These are phyloP conservation scores for Drosophila fulvimacula DNA, from an alignment of 2,888 invertebrate genomes.

Conservation along the genomic window DNA sequence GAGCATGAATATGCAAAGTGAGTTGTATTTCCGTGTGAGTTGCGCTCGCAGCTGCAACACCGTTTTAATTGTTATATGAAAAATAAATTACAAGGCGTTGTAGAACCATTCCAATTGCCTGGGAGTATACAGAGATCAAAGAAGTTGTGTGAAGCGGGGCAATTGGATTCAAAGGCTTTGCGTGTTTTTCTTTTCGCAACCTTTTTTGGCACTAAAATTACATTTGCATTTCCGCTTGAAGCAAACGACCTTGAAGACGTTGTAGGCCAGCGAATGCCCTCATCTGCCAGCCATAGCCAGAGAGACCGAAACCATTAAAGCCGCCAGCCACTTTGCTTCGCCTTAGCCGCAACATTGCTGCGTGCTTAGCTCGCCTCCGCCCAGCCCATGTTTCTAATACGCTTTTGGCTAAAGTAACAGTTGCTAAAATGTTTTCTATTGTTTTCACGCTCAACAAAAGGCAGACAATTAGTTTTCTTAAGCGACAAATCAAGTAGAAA, in stretches of 20 bases:
- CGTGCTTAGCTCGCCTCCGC: constrained; percentile 17
- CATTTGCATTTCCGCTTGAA: constrained; percentile 48
- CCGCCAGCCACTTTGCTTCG: constrained; percentile 50
- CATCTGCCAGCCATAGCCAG: constrained; percentile 26
- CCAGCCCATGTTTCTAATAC: constrained; percentile 64
- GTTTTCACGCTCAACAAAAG: constrained; percentile 81
- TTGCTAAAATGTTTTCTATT: constrained; percentile 79
- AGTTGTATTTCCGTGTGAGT: constrained; percentile 1
- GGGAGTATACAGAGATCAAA: background rate
- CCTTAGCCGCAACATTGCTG: constrained; percentile 56
- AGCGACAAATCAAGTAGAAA: constrained; percentile 81
- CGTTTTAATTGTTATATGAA: constrained; percentile 4
- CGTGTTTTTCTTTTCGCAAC: constrained; percentile 7
- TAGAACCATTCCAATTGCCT: background rate
- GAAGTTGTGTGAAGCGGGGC: background rate
- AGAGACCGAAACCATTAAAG: constrained; percentile 59
- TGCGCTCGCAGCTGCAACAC: constrained; percentile 3
- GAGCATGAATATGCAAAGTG: constrained; percentile 12
- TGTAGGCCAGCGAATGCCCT: constrained; percentile 35
- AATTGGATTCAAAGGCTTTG: constrained; percentile 2
- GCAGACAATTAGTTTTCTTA: constrained; percentile 82
- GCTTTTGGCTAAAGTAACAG: constrained; percentile 77
- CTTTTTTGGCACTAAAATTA: constrained; percentile 21
- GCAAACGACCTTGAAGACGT: constrained; percentile 55
- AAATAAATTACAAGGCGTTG: background rate